Percentiles rank a stretch among this genome's conserved stretches.
These are phyloP conservation scores for Oryzias celebensis DNA, from an alignment of 2,113 vertebrate genomes.

Conservation along the genomic window DNA sequence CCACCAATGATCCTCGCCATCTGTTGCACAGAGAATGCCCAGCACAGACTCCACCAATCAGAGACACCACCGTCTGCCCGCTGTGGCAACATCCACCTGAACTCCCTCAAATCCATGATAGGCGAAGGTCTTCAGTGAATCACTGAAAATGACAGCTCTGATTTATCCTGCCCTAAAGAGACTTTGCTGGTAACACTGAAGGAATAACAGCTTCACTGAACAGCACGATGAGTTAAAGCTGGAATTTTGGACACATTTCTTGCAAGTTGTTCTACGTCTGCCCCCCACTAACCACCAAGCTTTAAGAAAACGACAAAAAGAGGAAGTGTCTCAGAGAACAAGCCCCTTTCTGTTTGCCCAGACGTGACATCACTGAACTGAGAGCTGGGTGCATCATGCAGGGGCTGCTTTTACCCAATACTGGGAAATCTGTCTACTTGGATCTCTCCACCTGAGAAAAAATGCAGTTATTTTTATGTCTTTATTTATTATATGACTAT, in stretches of 20 bases:
- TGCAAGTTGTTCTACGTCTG: slow-evolving; percentile 22
- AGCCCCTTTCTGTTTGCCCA: slow-evolving; percentile 48
- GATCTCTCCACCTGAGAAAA: too few relatives aligned
- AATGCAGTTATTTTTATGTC: too few relatives aligned
- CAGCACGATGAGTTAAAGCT: slow-evolving; percentile 10
- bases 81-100: slow-evolving; percentile 11
- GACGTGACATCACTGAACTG: slow-evolving; percentile 49
- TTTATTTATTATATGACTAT: too few relatives aligned
- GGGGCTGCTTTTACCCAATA: slow-evolving; percentile 13
- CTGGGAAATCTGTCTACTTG: slow-evolving; percentile 26
- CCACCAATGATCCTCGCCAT: slow-evolving; percentile 53
- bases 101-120: slow-evolving; percentile 18
- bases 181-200: neutral
- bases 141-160: slow-evolving; percentile 5
- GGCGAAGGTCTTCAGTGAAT: slow-evolving; percentile 7
- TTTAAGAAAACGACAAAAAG: slow-evolving; percentile 14
- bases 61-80: slow-evolving; percentile 26
- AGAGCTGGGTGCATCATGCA: slow-evolving; percentile 33
- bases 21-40: slow-evolving; percentile 57
- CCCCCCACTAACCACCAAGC: slow-evolving; percentile 16
- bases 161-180: slow-evolving; percentile 12
- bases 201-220: slow-evolving; percentile 10
- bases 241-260: neutral
- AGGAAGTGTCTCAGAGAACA: slow-evolving; percentile 45
- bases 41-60: slow-evolving; percentile 52